These are phyloP conservation scores for Drosophila mulleri DNA, from an alignment of 2,888 invertebrate genomes.

Conservation along the genomic window DNA sequence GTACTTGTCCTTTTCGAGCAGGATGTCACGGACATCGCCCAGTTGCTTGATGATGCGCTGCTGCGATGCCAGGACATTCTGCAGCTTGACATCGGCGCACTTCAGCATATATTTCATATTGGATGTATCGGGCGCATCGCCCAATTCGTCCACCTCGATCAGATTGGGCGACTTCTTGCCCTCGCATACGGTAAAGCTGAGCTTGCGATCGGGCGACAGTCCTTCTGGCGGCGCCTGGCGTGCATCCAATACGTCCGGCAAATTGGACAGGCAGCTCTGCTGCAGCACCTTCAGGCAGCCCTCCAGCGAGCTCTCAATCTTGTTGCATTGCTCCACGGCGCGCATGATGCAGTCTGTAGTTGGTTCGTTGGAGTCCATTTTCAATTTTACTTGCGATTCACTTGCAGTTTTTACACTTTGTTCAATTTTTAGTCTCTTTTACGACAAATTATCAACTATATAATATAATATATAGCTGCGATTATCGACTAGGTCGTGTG, in stretches of 20 bases:
- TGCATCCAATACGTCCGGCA: not conserved
- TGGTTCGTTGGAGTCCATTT: not conserved
- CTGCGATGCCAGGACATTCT: conserved; percentile 41
- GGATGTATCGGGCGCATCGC: too few relatives aligned
- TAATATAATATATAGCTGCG: not conserved
- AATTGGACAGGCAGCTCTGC: conserved; percentile 5
- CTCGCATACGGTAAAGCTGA: conserved; percentile 31
- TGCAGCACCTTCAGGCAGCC: conserved; percentile 23
- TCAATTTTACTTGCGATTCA: not conserved
- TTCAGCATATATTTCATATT: not conserved
- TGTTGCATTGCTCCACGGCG: conserved; percentile 30
- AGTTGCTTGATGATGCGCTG: conserved; percentile 4
- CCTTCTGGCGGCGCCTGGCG: not conserved
- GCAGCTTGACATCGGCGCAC: conserved; percentile 7
- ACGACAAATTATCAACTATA: not conserved
- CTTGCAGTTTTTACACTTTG: not conserved
- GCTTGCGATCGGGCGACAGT: not conserved
- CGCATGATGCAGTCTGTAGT: not conserved
- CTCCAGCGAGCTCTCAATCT: conserved; percentile 26
- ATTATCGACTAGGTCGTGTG: not conserved
- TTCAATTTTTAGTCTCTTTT: not conserved
- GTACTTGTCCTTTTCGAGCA: conserved; percentile 1
- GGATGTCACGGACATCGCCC: not conserved
- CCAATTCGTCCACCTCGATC: not conserved
- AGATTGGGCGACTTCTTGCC: conserved; percentile 28